Evolutionary conservation across 2,113 vertebrate species (phyloP).

Genomic region (Scomber scombrus): DNA sequence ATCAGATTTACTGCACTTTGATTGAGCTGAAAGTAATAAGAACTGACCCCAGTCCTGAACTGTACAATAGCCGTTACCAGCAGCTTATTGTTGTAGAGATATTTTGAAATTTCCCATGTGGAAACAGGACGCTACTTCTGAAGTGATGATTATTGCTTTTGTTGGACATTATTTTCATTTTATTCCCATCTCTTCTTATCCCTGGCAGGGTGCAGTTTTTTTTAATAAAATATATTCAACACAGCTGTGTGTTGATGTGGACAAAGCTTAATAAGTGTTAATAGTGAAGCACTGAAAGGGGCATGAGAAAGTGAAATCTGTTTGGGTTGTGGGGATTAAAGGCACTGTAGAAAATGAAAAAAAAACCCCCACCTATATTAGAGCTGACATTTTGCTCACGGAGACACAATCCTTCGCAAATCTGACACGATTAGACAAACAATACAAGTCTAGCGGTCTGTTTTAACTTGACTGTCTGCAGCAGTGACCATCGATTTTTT

Average conservation of each 20-base stretch:
- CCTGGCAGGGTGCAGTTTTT: conserved; percentile 49
- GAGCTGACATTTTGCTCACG: conserved; percentile 56
- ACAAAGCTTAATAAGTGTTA: conserved; percentile 26
- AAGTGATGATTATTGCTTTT: conserved; percentile 72
- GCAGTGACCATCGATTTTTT: conserved; percentile 13
- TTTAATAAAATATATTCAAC: conserved; percentile 52
- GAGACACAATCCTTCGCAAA: conserved; percentile 46
- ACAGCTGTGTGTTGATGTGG: conserved; percentile 47
- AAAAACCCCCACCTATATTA: conserved; percentile 30
- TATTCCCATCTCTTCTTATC: conserved; percentile 63
- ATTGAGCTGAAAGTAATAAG: too few species aligned
- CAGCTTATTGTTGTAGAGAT: neutral
- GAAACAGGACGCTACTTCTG: conserved; percentile 52
- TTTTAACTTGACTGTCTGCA: neutral
- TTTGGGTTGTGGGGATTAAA: conserved; percentile 74
- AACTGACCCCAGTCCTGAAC: neutral
- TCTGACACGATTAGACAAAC: conserved; percentile 33
- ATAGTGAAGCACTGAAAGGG: conserved; percentile 35
- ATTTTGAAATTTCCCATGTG: neutral
- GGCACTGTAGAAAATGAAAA: conserved; percentile 25
- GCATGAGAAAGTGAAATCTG: conserved; percentile 66
- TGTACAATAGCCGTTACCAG: neutral
- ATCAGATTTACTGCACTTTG: neutral
- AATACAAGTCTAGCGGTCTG: neutral
- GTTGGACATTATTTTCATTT: conserved; percentile 52